A percentile compares a stretch with the other conserved stretches of the same genome.
phyloP scores from a whole-genome alignment of 2,888 invertebrate species.

The Strigamia maritima region DNA sequence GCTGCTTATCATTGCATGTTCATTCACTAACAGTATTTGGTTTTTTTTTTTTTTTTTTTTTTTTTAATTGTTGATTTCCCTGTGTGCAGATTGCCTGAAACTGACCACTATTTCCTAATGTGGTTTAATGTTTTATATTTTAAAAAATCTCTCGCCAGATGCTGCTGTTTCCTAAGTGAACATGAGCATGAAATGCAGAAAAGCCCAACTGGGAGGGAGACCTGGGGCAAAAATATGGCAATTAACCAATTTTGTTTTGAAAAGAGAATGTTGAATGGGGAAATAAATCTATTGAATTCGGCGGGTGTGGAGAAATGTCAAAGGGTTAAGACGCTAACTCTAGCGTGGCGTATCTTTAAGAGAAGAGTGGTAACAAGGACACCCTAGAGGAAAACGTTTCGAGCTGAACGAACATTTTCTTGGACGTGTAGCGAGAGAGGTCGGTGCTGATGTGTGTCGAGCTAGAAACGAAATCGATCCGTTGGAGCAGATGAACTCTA shows the following conservation, averaged over 20 bases:
- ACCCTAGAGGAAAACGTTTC: conserved; percentile 6
- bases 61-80: neutral
- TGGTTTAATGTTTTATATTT: neutral
- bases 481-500: conserved; percentile 20
- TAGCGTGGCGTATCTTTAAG: neutral
- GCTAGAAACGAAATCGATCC: conserved; percentile 20
- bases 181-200: no score
- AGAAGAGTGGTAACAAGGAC: conserved; percentile 7
- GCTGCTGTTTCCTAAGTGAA: no score
- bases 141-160: no score
- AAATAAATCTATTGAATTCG: no score
- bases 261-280: no score
- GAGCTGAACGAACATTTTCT: conserved; percentile 8
- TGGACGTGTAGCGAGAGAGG: neutral
- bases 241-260: neutral
- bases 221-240: neutral
- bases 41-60: neutral
- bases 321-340: neutral
- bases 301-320: no score
- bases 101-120: neutral
- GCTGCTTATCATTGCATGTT: neutral
- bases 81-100: neutral
- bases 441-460: conserved; percentile 16
- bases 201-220: neutral
- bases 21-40: neutral